Conservation (phyloP, 2,888 invertebrate genomes). For the Xestia xanthographa region DNA sequence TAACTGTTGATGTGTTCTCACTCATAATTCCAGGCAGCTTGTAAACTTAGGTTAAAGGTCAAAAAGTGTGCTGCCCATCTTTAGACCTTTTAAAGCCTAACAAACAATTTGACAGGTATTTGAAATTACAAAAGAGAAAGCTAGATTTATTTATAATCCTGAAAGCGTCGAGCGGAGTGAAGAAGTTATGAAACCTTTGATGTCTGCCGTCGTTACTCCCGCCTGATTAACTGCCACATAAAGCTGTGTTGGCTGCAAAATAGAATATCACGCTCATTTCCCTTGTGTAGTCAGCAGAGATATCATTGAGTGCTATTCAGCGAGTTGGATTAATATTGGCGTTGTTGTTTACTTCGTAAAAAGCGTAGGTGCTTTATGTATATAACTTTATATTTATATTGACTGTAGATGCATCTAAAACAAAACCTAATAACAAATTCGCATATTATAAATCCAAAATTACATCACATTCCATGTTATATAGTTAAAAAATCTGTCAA, state of each 20-base stretch:
- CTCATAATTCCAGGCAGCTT: not conserved
- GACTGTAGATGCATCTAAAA: not conserved
- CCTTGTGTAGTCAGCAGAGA: conserved; percentile 53
- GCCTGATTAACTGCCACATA: conserved; percentile 61
- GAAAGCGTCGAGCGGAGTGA: conserved; percentile 31
- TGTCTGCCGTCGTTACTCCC: conserved; percentile 62
- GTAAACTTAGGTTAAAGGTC: not conserved
- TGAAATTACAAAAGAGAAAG: conserved; percentile 39
- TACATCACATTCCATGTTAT: not conserved
- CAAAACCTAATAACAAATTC: not conserved
- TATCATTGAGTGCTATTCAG: conserved; percentile 50
- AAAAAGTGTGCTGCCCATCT: not conserved
- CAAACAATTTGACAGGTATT: conserved; percentile 4
- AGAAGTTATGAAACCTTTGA: conserved; percentile 67
- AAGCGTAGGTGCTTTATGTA: not conserved
- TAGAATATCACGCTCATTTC: conserved; percentile 59
- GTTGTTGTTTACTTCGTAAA: not conserved
- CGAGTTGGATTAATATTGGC: conserved; percentile 22
- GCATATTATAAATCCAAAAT: not conserved
- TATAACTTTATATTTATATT: not conserved
- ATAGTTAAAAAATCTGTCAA: not conserved
- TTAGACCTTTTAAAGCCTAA: not conserved
- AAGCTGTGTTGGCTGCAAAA: conserved; percentile 50
- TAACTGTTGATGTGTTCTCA: not conserved
- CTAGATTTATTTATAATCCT: conserved; percentile 45